phyloP scores from a whole-genome alignment of 2,113 vertebrate genomes.

The Clinocottus analis region DNA sequence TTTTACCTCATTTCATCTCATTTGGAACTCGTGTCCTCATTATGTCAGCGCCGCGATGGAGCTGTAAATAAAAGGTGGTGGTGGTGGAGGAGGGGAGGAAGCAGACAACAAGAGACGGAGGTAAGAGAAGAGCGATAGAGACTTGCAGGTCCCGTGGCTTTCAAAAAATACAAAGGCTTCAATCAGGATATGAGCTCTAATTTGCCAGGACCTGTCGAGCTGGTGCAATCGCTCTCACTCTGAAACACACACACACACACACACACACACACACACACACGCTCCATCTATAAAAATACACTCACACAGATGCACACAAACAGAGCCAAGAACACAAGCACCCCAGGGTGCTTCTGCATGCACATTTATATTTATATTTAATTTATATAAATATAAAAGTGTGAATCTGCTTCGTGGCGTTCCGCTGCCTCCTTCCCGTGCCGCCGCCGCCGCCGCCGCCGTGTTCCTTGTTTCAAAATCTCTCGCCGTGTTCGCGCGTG shows the following conservation, averaged over 20 bases:
- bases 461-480: conserved; percentile 68
- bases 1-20: conserved; percentile 74
- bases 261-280: conserved; percentile 10
- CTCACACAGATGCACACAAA: conserved; percentile 31
- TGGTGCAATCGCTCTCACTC: conserved; percentile 50
- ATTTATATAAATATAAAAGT: neutral
- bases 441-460: conserved; percentile 44
- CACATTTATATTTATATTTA: conserved; percentile 23
- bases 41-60: conserved; percentile 69
- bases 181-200: conserved; percentile 60
- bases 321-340: conserved; percentile 50
- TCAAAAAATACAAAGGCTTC: conserved; percentile 59
- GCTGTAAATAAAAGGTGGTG: conserved; percentile 68
- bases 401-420: conserved; percentile 51
- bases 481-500: conserved; percentile 49
- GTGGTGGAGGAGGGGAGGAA: neutral
- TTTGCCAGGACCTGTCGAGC: conserved; percentile 63
- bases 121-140: conserved; percentile 41
- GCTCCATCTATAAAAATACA: conserved; percentile 49
- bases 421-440: conserved; percentile 38
- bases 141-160: conserved; percentile 48
- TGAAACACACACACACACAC: conserved; percentile 22
- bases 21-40: conserved; percentile 76
- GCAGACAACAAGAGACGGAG: conserved; percentile 52
- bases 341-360: conserved; percentile 45